Percentiles rank a stretch among this genome's conserved stretches.
These are phyloP conservation scores for Pimpla rufipes DNA, from an alignment of 2,888 invertebrate genomes.

Conservation along the genomic window DNA sequence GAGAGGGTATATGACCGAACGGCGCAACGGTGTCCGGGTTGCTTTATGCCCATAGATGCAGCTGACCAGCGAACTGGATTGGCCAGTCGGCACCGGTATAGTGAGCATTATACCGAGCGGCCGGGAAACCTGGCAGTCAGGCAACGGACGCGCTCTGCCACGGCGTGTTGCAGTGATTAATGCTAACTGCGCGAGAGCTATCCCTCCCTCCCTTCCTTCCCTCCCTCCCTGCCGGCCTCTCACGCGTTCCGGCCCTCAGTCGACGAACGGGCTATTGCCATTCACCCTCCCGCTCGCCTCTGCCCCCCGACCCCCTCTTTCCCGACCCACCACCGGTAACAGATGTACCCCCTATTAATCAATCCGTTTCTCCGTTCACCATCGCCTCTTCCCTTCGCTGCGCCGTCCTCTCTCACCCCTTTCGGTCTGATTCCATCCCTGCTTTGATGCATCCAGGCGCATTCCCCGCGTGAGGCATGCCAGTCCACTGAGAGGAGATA, in stretches of 20 bases:
- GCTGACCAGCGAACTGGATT: conserved; percentile 66
- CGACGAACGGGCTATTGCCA: conserved; percentile 78
- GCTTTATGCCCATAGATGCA: conserved; percentile 61
- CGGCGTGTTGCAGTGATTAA: conserved; percentile 84
- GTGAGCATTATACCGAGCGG: conserved; percentile 79
- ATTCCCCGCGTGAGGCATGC: neutral
- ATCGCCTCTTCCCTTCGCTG: conserved; percentile 43
- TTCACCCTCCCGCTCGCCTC: conserved; percentile 80
- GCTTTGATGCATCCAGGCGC: conserved; percentile 50
- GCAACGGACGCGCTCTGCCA: conserved; percentile 72
- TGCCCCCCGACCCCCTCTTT: conserved; percentile 69
- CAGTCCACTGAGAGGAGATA: neutral
- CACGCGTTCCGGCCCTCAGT: conserved; percentile 53
- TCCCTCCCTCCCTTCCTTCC: conserved; percentile 77
- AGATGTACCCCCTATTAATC: conserved; percentile 85
- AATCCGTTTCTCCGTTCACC: conserved; percentile 75
- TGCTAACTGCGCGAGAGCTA: conserved; percentile 81
- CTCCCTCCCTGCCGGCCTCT: conserved; percentile 75
- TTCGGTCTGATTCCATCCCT: conserved; percentile 50
- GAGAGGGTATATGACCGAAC: conserved; percentile 48
- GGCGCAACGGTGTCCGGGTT: conserved; percentile 55
- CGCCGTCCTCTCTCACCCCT: conserved; percentile 53
- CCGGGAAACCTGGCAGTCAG: conserved; percentile 78
- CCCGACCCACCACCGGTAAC: conserved; percentile 78
- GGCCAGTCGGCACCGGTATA: conserved; percentile 58